Conservation (phyloP, 2,888 invertebrate species). For the Tetranychus piercei region DNA sequence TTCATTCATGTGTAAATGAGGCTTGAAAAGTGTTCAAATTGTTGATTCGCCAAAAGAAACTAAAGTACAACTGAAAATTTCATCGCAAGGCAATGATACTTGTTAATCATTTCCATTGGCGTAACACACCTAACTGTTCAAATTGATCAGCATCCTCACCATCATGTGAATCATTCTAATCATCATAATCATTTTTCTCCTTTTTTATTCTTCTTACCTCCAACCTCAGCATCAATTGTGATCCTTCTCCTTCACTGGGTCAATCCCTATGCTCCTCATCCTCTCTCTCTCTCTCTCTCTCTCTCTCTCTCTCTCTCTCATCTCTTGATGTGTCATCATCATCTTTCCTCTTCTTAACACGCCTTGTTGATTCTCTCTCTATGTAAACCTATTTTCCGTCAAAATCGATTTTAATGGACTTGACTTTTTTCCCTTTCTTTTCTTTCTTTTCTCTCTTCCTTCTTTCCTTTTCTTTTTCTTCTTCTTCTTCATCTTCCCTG, state of each 20-base stretch:
- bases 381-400: not conserved
- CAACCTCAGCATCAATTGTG: not conserved
- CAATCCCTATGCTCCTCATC: not conserved
- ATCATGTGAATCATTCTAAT: not conserved
- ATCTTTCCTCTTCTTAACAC: not conserved
- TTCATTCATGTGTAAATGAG: too few relatives aligned
- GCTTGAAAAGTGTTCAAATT: too few relatives aligned
- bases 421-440: constrained; percentile 1
- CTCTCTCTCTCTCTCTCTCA: not conserved
- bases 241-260: not conserved
- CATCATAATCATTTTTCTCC: not conserved
- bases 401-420: constrained; percentile 3
- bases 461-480: not conserved
- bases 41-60: too few relatives aligned
- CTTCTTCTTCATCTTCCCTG: not conserved
- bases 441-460: not conserved
- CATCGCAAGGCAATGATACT: too few relatives aligned
- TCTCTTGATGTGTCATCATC: not conserved
- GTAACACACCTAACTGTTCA: too few relatives aligned
- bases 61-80: too few relatives aligned
- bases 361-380: not conserved
- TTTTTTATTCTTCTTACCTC: not conserved
- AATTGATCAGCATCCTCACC: not conserved
- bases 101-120: too few relatives aligned
- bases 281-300: too few relatives aligned